These are phyloP conservation scores for Heliocidaris tuberculata DNA, from an alignment of 35 echinoderm and acorn worm species.

Conservation along the genomic window DNA sequence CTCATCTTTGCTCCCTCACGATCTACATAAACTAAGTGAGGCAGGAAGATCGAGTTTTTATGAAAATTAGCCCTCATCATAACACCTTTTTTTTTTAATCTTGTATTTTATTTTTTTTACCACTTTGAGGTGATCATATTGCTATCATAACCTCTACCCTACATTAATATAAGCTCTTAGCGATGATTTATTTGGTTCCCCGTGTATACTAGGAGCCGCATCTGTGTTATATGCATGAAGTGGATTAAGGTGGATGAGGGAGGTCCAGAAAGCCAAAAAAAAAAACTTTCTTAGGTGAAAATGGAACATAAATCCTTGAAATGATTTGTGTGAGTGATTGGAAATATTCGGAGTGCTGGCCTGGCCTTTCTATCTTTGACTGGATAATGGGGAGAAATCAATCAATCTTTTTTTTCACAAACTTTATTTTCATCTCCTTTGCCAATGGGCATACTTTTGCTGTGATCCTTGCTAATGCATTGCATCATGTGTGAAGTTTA, in stretches of 20 bases:
- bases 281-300: not conserved
- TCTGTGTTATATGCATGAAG: not conserved
- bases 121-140: not conserved
- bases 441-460: not conserved
- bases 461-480: not conserved
- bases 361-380: not conserved
- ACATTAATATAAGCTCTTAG: not conserved
- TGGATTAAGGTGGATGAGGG: not conserved
- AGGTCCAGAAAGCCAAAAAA: not conserved
- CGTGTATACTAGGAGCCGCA: not conserved
- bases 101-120: not conserved
- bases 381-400: not conserved
- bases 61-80: constrained; percentile 2
- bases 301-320: not conserved
- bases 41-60: not conserved
- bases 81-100: not conserved
- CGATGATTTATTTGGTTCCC: not conserved
- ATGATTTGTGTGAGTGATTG: not conserved
- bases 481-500: not conserved
- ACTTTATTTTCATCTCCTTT: not conserved
- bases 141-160: not conserved
- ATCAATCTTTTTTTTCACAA: not conserved
- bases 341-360: not conserved
- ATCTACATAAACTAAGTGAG: not conserved
- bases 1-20: not conserved